Evolutionary conservation across 2,888 invertebrate species (phyloP).

Genomic region (Argyresthia albistria): DNA sequence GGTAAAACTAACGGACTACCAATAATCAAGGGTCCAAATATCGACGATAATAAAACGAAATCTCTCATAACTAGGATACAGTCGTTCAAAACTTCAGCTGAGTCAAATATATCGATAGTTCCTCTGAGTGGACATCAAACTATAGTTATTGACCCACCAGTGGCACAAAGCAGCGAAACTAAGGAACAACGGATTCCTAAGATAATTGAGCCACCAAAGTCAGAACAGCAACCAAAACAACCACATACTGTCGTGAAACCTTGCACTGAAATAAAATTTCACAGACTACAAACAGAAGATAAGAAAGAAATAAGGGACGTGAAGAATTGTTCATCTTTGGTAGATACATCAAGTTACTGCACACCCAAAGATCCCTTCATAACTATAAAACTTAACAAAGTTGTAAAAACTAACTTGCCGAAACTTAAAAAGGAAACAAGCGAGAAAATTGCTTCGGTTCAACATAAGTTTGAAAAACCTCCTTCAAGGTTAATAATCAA

Average conservation of each 20-base stretch:
- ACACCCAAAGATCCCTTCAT: constrained; percentile 57
- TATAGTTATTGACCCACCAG: constrained; percentile 62
- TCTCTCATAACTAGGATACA: constrained; percentile 56
- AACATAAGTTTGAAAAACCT: constrained; percentile 50
- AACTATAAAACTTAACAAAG: constrained; percentile 60
- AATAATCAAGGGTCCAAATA: constrained; percentile 17
- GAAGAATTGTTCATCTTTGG: constrained; percentile 14
- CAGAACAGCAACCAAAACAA: constrained; percentile 13
- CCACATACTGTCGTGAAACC: constrained; percentile 1
- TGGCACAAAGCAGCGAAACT: constrained; percentile 28
- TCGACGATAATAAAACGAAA: constrained; percentile 37
- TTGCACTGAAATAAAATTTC: constrained; percentile 2
- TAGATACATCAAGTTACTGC: constrained; percentile 42
- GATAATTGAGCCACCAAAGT: constrained; percentile 6
- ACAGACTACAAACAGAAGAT: constrained; percentile 8
- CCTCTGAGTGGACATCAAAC: constrained; percentile 68
- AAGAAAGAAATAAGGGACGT: constrained; percentile 19
- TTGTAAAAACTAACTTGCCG: constrained; percentile 57
- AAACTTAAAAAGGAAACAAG: constrained; percentile 49
- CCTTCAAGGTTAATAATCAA: constrained; percentile 55
- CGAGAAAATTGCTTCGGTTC: constrained; percentile 38
- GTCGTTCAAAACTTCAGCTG: constrained; percentile 60
- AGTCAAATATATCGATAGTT: constrained; percentile 58
- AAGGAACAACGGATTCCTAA: constrained; percentile 9
- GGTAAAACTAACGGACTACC: constrained; percentile 21